Evolutionary conservation across 2,797 vertebrate genomes (phyloP).

Genomic region (Notolabrus celidotus): DNA sequence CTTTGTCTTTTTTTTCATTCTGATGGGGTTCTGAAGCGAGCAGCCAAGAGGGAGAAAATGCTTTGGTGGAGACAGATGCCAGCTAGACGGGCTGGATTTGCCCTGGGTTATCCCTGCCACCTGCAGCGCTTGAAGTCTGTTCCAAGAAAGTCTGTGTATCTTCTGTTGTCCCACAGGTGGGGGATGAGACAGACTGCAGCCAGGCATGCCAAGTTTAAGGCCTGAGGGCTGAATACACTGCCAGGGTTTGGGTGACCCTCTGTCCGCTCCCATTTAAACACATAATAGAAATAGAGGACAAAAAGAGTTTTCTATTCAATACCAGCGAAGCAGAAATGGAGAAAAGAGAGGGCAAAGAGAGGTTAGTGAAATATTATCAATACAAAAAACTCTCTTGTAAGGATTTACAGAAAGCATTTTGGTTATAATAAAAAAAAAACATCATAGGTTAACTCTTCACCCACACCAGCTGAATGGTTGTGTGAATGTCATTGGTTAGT

Average conservation of each 20-base stretch:
- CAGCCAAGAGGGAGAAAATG: constrained; percentile 16
- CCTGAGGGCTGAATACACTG: constrained; percentile 27
- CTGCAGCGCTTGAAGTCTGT: constrained; percentile 45
- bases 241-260: constrained; percentile 28
- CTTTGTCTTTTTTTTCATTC: constrained; percentile 4
- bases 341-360: background rate
- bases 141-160: constrained; percentile 41
- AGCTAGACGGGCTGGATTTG: constrained; percentile 35
- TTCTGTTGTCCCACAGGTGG: constrained; percentile 42
- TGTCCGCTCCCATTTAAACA: constrained; percentile 15
- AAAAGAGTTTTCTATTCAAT: background rate
- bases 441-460: too few relatives aligned
- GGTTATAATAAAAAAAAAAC: too few relatives aligned
- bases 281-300: background rate
- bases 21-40: background rate
- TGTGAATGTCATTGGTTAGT: too few relatives aligned
- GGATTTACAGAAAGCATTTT: too few relatives aligned
- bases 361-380: too few relatives aligned
- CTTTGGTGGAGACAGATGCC: constrained; percentile 37
- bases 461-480: too few relatives aligned
- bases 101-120: constrained; percentile 50
- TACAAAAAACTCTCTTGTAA: background rate
- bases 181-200: constrained; percentile 56
- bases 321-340: constrained; percentile 2
- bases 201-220: constrained; percentile 56